Conservation (phyloP, 1,140 invertebrate genomes). For the Sitobion miscanthi region DNA sequence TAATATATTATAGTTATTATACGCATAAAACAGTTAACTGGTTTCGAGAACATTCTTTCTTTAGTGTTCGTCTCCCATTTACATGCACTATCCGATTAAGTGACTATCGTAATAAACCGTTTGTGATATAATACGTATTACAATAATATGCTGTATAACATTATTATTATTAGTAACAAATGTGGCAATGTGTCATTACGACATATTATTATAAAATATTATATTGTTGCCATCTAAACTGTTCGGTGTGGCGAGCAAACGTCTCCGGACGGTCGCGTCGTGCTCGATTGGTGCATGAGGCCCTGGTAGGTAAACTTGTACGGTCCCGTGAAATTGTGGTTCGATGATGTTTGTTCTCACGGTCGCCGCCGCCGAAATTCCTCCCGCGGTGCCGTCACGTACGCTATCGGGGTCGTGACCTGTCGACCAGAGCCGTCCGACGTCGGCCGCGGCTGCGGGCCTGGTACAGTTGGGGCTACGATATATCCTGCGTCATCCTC, state of each 20-base stretch:
- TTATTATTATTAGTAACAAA: background rate
- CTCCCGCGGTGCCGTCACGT: background rate
- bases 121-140: background rate
- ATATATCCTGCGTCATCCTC: conserved; percentile 34
- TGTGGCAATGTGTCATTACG: background rate
- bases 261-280: background rate
- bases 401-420: background rate
- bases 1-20: background rate
- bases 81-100: background rate
- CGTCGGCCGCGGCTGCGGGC: background rate
- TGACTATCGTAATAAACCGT: background rate
- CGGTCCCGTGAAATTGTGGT: conserved; percentile 40
- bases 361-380: background rate
- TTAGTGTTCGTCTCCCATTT: background rate
- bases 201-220: too few relatives aligned
- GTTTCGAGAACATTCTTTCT: background rate
- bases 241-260: background rate
- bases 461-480: conserved; percentile 19
- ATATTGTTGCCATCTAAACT: too few relatives aligned
- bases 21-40: background rate
- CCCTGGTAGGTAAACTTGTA: conserved; percentile 39
- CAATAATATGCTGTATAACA: background rate
- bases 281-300: background rate
- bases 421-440: background rate
- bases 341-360: background rate